Evolutionary conservation across 2,888 invertebrate genomes (phyloP), one percentile per base, ranked within the genome.

Genomic region (Platerodrilus igneus): DNA sequence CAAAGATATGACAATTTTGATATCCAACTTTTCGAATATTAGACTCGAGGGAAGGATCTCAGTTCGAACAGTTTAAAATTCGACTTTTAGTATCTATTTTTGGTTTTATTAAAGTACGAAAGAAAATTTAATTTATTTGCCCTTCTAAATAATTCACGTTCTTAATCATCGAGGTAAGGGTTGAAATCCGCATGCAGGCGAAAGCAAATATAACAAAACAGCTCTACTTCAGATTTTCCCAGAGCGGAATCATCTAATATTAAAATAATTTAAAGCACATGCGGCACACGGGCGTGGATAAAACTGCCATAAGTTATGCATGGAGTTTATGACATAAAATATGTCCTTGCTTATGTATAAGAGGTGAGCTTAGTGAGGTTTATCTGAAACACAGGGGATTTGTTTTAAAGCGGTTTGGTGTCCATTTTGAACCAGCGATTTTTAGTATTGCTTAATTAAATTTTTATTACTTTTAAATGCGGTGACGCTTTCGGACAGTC

Each of bases 241-340:
- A 55, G 55, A 52, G 57, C 56, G 57, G 60, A 63, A 60, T 63
- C 62, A 63, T 65, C 58, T 53, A 64, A 60, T 64, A 64, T 65
- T 64, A 62, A 65, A 63, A 64, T 64, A 64, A 64, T 64, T 64
- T 64, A 63, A 63, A 63, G 57, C 59, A 52, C 48, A 49, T 47
- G 56, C 47, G 42, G 47, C 45, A 38, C 41, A 32, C n/a, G n/a
- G n/a, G 31, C 37, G 48, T 39, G 46, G 50, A 41, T 45, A 45
- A 45, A 45, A 51, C 48, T 48, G 48, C 49, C 53, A 55, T 56
- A 53, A 56, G 46, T 55, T 53, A 56, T 56, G 53, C 54, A 56
- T 55, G 53, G 47, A 48, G 52, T 46, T 50, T 51, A 48, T 53
- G 52, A 56, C 53, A 54, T 56, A 55, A 56, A 56, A 56, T 56